Evolutionary conservation across 2,113 vertebrate genomes (phyloP).

Genomic region (Tichodroma muraria): DNA sequence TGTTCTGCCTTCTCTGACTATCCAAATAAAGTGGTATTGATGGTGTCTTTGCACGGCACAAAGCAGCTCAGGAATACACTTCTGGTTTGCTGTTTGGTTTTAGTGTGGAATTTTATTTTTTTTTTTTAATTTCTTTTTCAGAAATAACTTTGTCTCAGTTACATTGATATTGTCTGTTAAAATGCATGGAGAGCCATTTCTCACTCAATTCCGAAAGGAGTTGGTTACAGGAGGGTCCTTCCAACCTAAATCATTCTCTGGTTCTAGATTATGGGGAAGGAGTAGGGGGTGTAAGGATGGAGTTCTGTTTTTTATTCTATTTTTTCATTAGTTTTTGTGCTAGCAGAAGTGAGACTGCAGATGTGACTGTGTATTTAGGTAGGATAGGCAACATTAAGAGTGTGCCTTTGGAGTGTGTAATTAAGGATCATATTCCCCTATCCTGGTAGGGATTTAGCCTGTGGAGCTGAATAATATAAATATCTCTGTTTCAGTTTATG

Average conservation of each 20-base stretch:
- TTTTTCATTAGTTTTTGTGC: neutral
- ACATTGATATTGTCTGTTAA: neutral
- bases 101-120: too few species aligned
- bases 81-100: neutral
- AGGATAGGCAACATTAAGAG: neutral
- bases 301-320: neutral
- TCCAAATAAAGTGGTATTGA: neutral
- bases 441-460: neutral
- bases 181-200: neutral
- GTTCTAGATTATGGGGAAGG: neutral
- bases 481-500: neutral
- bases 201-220: neutral
- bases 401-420: neutral
- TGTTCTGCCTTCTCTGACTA: neutral
- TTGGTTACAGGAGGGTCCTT: neutral
- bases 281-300: neutral
- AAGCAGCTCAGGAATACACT: neutral
- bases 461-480: neutral
- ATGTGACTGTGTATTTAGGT: neutral
- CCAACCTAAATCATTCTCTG: neutral
- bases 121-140: too few species aligned
- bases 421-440: neutral
- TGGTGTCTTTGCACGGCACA: neutral
- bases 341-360: neutral
- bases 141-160: neutral